Conservation (phyloP, 2,888 invertebrate genomes). For the Pemphredon lugubris region DNA sequence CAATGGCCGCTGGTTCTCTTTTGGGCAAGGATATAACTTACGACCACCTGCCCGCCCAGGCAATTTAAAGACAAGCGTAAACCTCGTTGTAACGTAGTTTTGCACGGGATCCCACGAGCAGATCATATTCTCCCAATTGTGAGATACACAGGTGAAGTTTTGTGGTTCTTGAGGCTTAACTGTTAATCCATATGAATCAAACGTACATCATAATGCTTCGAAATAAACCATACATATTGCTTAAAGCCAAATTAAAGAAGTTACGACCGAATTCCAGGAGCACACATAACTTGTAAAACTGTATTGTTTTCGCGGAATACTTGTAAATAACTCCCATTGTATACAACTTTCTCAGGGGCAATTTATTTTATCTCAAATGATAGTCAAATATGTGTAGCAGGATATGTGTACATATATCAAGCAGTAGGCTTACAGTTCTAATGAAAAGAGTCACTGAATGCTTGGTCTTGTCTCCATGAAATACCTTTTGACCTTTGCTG, state of each 20-base stretch:
- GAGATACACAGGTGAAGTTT: constrained; percentile 88
- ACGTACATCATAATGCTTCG: neutral
- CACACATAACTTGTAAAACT: too few relatives aligned
- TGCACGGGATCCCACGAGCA: constrained; percentile 88
- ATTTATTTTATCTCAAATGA: constrained; percentile 46
- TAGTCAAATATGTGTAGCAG: constrained; percentile 47
- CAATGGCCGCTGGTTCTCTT: constrained; percentile 43
- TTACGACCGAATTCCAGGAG: too few relatives aligned
- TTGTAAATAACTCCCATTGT: constrained; percentile 28
- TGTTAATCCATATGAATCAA: constrained; percentile 65
- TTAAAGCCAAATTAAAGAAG: too few relatives aligned
- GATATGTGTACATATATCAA: constrained; percentile 43
- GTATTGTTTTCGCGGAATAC: neutral
- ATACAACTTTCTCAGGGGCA: constrained; percentile 17
- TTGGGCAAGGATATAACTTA: constrained; percentile 69
- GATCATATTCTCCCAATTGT: constrained; percentile 88
- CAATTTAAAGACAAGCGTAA: constrained; percentile 82
- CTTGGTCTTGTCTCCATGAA: constrained; percentile 51
- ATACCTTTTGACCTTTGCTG: constrained; percentile 61
- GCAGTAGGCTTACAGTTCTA: constrained; percentile 33
- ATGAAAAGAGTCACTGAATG: constrained; percentile 54
- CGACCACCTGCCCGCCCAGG: constrained; percentile 79
- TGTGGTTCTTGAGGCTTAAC: constrained; percentile 85
- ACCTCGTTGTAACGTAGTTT: constrained; percentile 84
- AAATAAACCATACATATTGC: neutral